Evolutionary conservation across 2,113 vertebrate genomes (phyloP), one percentile per base, ranked within the genome.

Genomic region (Neogale vison): DNA sequence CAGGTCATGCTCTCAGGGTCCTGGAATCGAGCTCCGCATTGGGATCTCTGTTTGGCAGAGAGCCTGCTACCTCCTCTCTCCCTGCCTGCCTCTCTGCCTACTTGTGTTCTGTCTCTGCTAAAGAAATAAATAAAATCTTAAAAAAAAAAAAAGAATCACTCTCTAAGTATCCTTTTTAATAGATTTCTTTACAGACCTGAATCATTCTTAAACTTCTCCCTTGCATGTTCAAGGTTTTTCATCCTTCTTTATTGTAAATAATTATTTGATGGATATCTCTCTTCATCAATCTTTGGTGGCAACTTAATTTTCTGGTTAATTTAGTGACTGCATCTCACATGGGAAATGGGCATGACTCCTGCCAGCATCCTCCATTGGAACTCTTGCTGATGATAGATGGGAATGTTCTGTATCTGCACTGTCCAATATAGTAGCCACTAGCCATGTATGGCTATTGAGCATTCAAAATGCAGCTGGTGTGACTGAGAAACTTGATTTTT

Each of bases 401-500:
- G 6, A 39, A 24, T 52, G 8, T 34, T 31, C 11, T 36, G 0
- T 59, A 0, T 34, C 36, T 57, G 18, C 26, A 14, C 31, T 57
- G 12, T 74, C 72, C 34, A n/a, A 0, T 42, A 18, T 23, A 31
- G 34, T 8, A 69, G 55, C 9, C 39, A 39, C 9, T 52, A 90
- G 36, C 2, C 52, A 55, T 29, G 31, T 15, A 0, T 93, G 39
- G 34, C 57, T 83, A 20, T 7, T 76, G 55, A 63, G 12, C 24
- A 26, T 82, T 96, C 59, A 29, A 76, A 81, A n/a, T 52, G 26
- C 55, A 80, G 26, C 57, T 95, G 31, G 15, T 57, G 24, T 81
- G 36, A 87, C 17, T n/a, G 11, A 86, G 76, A 97, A 95, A 96
- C n/a, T 52, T n/a, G 31, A 88, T 81, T 24, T 39, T 29, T 57